Percentiles rank a stretch among this genome's conserved stretches.
phyloP scores from a whole-genome alignment of 2,888 invertebrate genomes.

The Pandemis corylana region DNA sequence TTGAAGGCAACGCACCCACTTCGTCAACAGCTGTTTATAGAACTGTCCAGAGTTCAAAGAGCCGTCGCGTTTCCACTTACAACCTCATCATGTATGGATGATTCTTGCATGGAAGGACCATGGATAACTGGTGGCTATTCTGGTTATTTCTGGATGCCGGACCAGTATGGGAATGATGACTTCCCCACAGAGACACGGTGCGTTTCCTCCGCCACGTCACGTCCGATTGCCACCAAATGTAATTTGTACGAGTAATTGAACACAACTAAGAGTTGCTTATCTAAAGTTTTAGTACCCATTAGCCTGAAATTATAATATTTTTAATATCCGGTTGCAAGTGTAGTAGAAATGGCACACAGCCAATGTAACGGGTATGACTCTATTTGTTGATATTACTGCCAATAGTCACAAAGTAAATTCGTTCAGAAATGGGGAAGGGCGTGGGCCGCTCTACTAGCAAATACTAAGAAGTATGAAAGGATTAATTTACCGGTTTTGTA shows the following conservation, averaged over 20 bases:
- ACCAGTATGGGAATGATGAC: conserved; percentile 78
- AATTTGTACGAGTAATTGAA: conserved; percentile 10
- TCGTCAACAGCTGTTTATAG: conserved; percentile 81
- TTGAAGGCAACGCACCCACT: conserved; percentile 65
- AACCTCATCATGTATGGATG: not conserved
- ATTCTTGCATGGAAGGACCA: conserved; percentile 46
- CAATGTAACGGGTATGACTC: not conserved
- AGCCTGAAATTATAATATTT: not conserved
- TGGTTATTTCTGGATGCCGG: conserved; percentile 71
- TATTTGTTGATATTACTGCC: not conserved
- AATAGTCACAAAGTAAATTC: not conserved
- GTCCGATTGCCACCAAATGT: conserved; percentile 56
- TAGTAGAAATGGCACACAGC: not conserved
- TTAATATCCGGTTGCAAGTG: not conserved
- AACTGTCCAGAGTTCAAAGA: conserved; percentile 59
- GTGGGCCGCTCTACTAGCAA: not conserved
- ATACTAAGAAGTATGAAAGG: not conserved
- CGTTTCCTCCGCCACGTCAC: conserved; percentile 76
- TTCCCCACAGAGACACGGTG: conserved; percentile 72
- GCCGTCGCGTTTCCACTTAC: conserved; percentile 45
- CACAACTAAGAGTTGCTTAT: not conserved
- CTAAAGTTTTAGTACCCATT: not conserved
- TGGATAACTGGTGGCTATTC: conserved; percentile 64
- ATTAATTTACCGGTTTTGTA: not conserved
- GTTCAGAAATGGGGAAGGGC: not conserved